Evolutionary conservation across 2,113 vertebrate species (phyloP).

Genomic region (Pheucticus melanocephalus): DNA sequence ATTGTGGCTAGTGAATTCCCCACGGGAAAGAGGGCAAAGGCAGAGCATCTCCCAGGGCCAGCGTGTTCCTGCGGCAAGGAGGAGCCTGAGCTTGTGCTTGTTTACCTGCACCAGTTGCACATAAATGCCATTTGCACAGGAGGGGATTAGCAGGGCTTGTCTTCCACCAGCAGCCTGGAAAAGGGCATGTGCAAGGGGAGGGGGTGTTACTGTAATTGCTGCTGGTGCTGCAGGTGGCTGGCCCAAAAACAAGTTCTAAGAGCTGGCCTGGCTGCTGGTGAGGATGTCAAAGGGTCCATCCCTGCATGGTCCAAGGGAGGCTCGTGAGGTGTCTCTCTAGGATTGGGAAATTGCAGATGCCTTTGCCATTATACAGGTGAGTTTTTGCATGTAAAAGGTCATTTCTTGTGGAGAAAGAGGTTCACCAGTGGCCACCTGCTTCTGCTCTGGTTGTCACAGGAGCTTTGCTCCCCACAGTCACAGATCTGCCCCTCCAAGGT

Average conservation of each 20-base stretch:
- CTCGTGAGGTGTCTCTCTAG: neutral
- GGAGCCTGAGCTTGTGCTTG: neutral
- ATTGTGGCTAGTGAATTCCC: neutral
- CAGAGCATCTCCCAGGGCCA: neutral
- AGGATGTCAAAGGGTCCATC: neutral
- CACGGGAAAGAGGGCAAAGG: constrained; percentile 13
- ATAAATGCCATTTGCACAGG: neutral
- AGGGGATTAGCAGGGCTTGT: neutral
- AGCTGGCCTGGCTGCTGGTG: neutral
- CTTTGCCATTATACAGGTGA: neutral
- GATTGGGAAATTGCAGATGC: neutral
- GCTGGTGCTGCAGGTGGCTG: neutral
- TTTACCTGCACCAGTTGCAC: neutral
- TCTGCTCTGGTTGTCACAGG: neutral
- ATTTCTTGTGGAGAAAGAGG: neutral
- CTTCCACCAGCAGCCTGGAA: neutral
- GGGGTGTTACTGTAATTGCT: neutral
- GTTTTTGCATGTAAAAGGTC: neutral
- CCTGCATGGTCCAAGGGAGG: accelerated
- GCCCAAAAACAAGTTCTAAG: neutral
- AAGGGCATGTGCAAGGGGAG: neutral
- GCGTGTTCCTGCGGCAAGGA: accelerated
- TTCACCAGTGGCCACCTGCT: neutral
- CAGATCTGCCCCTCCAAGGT: neutral
- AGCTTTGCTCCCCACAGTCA: neutral